These are phyloP conservation scores for Gallinago paraguaiae DNA, from an alignment of 2,113 vertebrate species.

Conservation along the genomic window DNA sequence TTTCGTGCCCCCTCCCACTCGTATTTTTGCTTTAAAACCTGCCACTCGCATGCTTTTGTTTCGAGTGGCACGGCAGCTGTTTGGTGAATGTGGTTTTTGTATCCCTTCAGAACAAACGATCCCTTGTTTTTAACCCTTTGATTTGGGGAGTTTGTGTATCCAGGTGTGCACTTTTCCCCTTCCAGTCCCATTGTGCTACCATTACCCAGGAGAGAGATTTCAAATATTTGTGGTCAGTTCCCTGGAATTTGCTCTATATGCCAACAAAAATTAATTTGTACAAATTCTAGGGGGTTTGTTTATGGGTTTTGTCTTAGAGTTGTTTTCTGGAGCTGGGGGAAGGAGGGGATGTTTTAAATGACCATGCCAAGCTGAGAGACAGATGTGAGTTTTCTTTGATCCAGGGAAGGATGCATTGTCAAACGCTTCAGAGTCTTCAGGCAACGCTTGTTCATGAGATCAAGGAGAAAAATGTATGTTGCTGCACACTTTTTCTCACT, in stretches of 20 bases:
- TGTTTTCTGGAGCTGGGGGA: background rate
- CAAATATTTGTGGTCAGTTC: conserved; percentile 37
- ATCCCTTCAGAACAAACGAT: conserved; percentile 35
- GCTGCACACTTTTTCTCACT: conserved; percentile 54
- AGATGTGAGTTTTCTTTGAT: conserved; percentile 65
- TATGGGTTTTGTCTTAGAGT: conserved; percentile 2
- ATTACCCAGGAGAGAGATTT: conserved; percentile 35
- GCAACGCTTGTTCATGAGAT: conserved; percentile 22
- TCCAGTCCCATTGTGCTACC: conserved; percentile 26
- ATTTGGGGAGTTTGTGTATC: conserved; percentile 43
- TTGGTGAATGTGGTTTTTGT: conserved; percentile 7
- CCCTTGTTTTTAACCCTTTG: conserved; percentile 69
- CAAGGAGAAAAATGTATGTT: conserved; percentile 42
- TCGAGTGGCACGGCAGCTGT: background rate
- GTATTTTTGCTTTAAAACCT: conserved; percentile 33
- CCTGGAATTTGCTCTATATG: conserved; percentile 34
- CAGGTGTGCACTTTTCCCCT: conserved; percentile 46
- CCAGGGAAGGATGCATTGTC: conserved; percentile 26
- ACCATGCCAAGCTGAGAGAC: conserved; percentile 40
- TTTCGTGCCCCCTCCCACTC: background rate
- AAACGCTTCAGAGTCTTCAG: conserved; percentile 55
- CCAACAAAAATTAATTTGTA: conserved; percentile 39
- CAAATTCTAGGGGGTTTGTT: conserved; percentile 2
- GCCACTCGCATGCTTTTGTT: conserved; percentile 13
- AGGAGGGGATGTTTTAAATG: conserved; percentile 37